These are phyloP conservation scores for Limnephilus marmoratus DNA, from an alignment of 2,888 invertebrate genomes.

Conservation along the genomic window DNA sequence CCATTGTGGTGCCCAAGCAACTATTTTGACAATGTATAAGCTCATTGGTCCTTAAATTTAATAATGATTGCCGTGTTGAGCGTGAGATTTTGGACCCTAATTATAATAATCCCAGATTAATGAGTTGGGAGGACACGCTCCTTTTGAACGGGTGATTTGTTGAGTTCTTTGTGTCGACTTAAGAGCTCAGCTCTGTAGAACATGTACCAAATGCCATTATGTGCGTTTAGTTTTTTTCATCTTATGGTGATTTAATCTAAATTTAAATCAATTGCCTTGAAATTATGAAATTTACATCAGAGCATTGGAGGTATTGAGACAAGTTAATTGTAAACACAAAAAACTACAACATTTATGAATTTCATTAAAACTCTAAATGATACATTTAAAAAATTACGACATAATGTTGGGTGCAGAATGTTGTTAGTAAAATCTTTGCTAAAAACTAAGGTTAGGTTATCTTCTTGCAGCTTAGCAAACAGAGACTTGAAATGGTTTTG, in stretches of 20 bases:
- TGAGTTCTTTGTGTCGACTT: conserved; percentile 27
- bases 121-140: conserved; percentile 34
- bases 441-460: too few relatives aligned
- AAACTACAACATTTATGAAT: too few relatives aligned
- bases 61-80: conserved; percentile 16
- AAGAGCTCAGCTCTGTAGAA: background rate
- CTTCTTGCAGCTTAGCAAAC: too few relatives aligned
- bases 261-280: background rate
- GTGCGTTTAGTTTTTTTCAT: conserved; percentile 2
- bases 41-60: conserved; percentile 25
- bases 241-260: background rate
- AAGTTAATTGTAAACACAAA: background rate
- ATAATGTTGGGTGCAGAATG: too few relatives aligned
- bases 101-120: conserved; percentile 59
- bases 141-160: conserved; percentile 39
- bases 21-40: conserved; percentile 54
- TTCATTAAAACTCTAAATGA: too few relatives aligned
- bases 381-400: too few relatives aligned
- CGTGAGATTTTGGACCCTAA: conserved; percentile 47
- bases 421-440: too few relatives aligned
- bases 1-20: background rate
- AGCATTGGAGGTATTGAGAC: background rate
- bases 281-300: background rate
- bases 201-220: background rate
- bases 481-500: too few relatives aligned